phyloP scores from a whole-genome alignment of 2,113 vertebrate genomes.

The Clupea harengus region DNA sequence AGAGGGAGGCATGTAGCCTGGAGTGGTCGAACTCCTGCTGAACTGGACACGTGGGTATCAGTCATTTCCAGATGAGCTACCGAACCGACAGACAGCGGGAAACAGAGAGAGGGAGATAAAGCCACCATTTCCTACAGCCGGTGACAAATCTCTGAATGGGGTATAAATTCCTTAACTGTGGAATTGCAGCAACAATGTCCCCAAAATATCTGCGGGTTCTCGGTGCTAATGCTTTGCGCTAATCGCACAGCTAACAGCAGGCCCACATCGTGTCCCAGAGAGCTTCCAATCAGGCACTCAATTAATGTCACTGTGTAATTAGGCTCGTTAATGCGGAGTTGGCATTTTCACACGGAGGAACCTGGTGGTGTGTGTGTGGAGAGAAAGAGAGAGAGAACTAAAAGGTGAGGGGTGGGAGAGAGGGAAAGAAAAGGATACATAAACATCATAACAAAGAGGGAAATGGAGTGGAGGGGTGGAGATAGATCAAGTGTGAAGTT shows the following conservation, averaged over 20 bases:
- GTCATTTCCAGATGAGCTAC: conserved; percentile 33
- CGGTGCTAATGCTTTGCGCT: conserved; percentile 11
- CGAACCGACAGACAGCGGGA: conserved; percentile 20
- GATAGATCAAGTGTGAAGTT: conserved; percentile 19
- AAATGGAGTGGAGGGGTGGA: conserved; percentile 3
- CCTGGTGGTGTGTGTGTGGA: conserved; percentile 17
- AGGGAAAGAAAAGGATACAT: not conserved
- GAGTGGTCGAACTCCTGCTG: not conserved
- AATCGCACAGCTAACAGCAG: conserved; percentile 38
- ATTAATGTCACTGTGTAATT: conserved; percentile 61
- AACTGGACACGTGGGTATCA: conserved; percentile 24
- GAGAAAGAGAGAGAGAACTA: conserved; percentile 20
- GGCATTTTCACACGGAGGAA: conserved; percentile 45
- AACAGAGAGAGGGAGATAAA: conserved; percentile 4
- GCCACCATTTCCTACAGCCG: conserved; percentile 40
- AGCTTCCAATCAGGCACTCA: conserved; percentile 51
- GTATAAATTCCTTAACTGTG: conserved; percentile 46
- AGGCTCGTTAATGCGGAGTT: conserved; percentile 56
- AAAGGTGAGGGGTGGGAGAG: conserved; percentile 9
- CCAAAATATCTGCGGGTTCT: conserved; percentile 40
- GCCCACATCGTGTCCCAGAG: conserved; percentile 41
- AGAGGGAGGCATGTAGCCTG: conserved; percentile 21
- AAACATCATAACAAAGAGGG: conserved; percentile 27
- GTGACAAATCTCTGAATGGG: conserved; percentile 52
- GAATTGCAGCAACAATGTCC: conserved; percentile 50